Conservation (phyloP, 2,888 invertebrate species). For the Drosophila hawaiiensis region DNA sequence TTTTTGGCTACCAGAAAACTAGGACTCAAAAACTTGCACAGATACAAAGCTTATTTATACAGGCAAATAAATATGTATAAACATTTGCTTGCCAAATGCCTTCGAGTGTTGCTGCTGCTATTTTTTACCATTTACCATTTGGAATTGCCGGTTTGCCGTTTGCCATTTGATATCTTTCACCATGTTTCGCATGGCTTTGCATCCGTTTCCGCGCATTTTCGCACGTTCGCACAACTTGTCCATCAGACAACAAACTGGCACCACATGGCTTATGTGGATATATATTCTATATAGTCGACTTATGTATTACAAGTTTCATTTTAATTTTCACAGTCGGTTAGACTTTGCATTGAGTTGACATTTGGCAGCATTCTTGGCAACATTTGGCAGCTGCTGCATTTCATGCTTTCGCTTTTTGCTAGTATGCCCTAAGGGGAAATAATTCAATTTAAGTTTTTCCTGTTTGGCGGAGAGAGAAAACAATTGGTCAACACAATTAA, state of each 20-base stretch:
- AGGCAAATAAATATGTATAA: slow-evolving; percentile 2
- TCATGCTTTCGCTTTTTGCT: background rate
- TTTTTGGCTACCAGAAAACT: slow-evolving; percentile 26
- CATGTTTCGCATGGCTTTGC: slow-evolving; percentile 36
- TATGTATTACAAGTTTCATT: slow-evolving; percentile 5
- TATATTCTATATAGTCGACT: background rate
- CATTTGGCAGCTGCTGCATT: slow-evolving; percentile 17
- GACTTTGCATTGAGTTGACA: slow-evolving; percentile 62
- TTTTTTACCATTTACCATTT: slow-evolving; percentile 48
- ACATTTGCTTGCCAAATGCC: slow-evolving; percentile 60
- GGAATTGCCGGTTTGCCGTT: slow-evolving; percentile 33
- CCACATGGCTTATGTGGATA: slow-evolving; percentile 3
- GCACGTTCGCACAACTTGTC: slow-evolving; percentile 71
- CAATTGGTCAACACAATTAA: background rate
- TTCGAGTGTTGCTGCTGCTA: slow-evolving; percentile 32
- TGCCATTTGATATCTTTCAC: slow-evolving; percentile 57
- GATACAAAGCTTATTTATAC: slow-evolving; percentile 11
- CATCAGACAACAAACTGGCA: slow-evolving; percentile 53
- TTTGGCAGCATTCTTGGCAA: slow-evolving; percentile 25
- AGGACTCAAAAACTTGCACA: slow-evolving; percentile 33
- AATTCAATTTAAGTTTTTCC: background rate
- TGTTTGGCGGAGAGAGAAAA: background rate
- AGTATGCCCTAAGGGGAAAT: background rate
- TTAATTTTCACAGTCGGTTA: slow-evolving; percentile 29
- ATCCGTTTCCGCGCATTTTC: slow-evolving; percentile 59